Conservation (phyloP, 2,888 invertebrate genomes). For the Stenichneumon culpator region DNA sequence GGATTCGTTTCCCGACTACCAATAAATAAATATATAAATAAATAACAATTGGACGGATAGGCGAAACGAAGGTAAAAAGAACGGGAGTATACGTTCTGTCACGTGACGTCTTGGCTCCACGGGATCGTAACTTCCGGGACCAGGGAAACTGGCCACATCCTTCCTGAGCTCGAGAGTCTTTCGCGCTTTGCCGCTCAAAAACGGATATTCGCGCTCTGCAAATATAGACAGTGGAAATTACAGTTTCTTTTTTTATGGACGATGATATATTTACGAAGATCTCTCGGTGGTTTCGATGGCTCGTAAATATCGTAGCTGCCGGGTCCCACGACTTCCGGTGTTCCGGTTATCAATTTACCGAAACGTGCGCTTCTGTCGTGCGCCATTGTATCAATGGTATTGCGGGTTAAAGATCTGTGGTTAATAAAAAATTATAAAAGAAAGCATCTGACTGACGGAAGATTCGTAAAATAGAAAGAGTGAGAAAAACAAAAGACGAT, state of each 20-base stretch:
- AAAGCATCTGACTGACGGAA: neutral
- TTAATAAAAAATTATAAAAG: neutral
- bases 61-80: neutral
- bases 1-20: neutral
- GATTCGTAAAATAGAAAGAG: neutral
- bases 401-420: neutral
- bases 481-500: neutral
- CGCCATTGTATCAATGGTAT: conserved; percentile 68
- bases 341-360: conserved; percentile 66
- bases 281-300: conserved; percentile 59
- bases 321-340: conserved; percentile 71
- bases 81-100: conserved; percentile 73
- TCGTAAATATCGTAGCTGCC: conserved; percentile 72
- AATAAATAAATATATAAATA: no score
- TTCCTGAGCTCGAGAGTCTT: conserved; percentile 65
- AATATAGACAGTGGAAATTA: neutral
- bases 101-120: conserved; percentile 68
- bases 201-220: conserved; percentile 70
- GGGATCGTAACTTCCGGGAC: conserved; percentile 70
- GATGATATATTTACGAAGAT: conserved; percentile 67
- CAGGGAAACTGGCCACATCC: conserved; percentile 68
- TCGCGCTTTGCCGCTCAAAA: conserved; percentile 71
- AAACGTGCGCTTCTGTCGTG: conserved; percentile 70
- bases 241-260: neutral
- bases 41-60: neutral